Evolutionary conservation across 2,113 vertebrate genomes (phyloP).

Genomic region (Heptranchias perlo): DNA sequence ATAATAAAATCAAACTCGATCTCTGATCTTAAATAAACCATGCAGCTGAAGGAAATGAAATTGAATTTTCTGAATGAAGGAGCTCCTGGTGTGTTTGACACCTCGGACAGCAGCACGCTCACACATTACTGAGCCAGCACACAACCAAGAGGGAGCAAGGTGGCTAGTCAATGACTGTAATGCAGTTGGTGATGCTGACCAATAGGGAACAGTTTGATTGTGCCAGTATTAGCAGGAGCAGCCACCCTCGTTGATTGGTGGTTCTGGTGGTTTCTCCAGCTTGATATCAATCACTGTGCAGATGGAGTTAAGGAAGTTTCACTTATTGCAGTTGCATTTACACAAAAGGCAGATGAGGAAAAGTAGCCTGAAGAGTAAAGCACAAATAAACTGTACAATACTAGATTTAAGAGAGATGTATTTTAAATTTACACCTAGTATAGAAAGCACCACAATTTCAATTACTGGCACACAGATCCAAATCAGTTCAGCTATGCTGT

Average conservation of each 20-base stretch:
- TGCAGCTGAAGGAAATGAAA: constrained; percentile 37
- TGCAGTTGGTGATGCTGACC: constrained; percentile 55
- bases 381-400: neutral
- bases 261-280: constrained; percentile 77
- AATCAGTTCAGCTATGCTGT: neutral
- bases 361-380: neutral
- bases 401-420: neutral
- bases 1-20: constrained; percentile 32
- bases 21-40: constrained; percentile 37
- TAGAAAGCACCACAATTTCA: no score
- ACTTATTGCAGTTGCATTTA: neutral
- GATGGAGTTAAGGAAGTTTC: constrained; percentile 58
- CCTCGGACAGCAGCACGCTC: constrained; percentile 11
- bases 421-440: no score
- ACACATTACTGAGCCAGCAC: neutral
- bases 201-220: constrained; percentile 64
- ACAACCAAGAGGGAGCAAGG: constrained; percentile 1
- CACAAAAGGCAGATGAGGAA: neutral
- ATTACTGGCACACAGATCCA: neutral
- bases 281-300: constrained; percentile 82
- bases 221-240: constrained; percentile 73
- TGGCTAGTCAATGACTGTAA: constrained; percentile 29
- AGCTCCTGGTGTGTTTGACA: constrained; percentile 23
- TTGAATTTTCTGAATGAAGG: constrained; percentile 35
- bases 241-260: constrained; percentile 79